Evolutionary conservation across 1,140 invertebrate genomes (phyloP).

Genomic region (Dreissena polymorpha): DNA sequence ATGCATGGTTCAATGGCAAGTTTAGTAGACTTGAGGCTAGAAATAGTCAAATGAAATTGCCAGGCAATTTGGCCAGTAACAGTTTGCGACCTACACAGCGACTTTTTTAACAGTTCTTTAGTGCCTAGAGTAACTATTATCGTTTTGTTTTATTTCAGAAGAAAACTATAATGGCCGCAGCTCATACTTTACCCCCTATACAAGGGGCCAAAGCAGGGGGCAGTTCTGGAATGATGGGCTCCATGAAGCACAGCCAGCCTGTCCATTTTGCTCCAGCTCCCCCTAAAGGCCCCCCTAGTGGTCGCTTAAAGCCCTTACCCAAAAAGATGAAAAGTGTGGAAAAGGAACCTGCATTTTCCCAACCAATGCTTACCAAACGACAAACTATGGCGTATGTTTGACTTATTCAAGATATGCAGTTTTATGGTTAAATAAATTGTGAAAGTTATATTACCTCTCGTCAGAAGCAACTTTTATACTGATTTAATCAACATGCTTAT

Average conservation of each 20-base stretch:
- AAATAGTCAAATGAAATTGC: no score
- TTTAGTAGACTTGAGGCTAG: no score
- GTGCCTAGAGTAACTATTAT: no score
- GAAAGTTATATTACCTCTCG: background rate
- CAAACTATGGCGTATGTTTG: constrained; percentile 66
- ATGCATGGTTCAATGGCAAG: no score
- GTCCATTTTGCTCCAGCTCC: constrained; percentile 56
- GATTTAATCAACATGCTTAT: background rate
- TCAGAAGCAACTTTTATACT: background rate
- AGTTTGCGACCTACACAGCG: no score
- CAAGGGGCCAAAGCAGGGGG: constrained; percentile 52
- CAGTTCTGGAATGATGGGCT: constrained; percentile 50
- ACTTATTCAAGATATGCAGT: constrained; percentile 1
- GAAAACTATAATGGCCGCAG: constrained; percentile 65
- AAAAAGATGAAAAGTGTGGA: constrained; percentile 66
- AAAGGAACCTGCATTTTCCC: constrained; percentile 62
- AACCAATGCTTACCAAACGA: constrained; percentile 66
- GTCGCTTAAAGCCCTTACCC: constrained; percentile 57
- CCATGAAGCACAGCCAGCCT: constrained; percentile 58
- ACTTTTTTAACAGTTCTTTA: no score
- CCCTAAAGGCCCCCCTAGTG: constrained; percentile 64
- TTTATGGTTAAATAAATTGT: background rate
- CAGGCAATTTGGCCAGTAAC: no score
- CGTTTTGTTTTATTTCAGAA: no score
- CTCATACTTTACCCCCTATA: constrained; percentile 68